Base-by-base conservation (phyloP, 2,888 invertebrate species). In the Lagria hirta region DNA sequence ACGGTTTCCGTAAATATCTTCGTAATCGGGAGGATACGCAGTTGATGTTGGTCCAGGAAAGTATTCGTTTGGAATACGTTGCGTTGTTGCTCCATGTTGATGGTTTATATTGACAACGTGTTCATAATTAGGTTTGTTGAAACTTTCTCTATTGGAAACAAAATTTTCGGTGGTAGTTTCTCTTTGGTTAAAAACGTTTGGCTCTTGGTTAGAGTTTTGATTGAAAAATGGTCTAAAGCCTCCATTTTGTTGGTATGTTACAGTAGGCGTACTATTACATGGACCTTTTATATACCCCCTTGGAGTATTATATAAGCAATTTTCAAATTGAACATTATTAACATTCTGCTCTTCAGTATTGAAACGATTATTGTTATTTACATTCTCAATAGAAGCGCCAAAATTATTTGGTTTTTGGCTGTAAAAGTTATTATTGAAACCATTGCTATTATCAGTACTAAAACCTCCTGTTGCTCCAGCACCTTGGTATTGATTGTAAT, bases 51-150 rank as follows among this genome's bases (percentile, higher is more conserved):
- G 24, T 15, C 29, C 29, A 2, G 29, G 38, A 6, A 22, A 14
- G 20, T 30, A 16, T 12, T 29, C n/a, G 14, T 29, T 23, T 4
- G 24, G n/a, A 10, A 5, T 33, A 5, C 32, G 26, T 12, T 14
- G 3, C 3, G 4, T 21, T 2, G 36, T 29, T 3, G 41, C 33
- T 26, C 13, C 15, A 7, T 16, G 23, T 3, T 22, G 4, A 4
- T 37, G 30, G 11, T 43, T 43, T 2, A 43, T 43, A 30, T 43
- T 43, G 10, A 43, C 28, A 11, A 43, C 37, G 30, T 43, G 43
- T 24, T 43, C 36, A 16, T 43, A 43, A 11, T 43, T 43, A 3
- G 36, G 23, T 4, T 21, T 34, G 27, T 8, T 22, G 12, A n/a
- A n/a, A n/a, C n/a, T n/a, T n/a, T n/a, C n/a, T n/a, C n/a, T n/a